Conservation (phyloP, 2,888 invertebrate species). For the Acrobasis repandana region DNA sequence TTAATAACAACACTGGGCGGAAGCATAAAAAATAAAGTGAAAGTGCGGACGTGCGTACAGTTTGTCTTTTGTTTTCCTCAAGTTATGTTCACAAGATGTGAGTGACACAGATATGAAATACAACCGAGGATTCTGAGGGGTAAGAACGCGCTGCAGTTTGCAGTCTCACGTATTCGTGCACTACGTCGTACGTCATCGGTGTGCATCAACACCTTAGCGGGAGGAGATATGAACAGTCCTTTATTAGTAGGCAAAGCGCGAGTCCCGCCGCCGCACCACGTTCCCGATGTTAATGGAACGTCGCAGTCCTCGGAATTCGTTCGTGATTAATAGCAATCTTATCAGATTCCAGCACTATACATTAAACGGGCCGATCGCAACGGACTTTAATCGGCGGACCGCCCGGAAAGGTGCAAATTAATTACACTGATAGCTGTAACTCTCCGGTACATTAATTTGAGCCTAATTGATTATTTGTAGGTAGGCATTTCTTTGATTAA, state of each 20-base stretch:
- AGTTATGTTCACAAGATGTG: constrained; percentile 11
- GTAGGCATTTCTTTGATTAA: constrained; percentile 43
- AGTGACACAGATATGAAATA: constrained; percentile 11
- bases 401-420: constrained; percentile 67
- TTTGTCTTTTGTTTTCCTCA: constrained; percentile 15
- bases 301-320: constrained; percentile 51
- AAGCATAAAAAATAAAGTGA: constrained; percentile 20
- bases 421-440: constrained; percentile 62
- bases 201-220: neutral
- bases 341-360: constrained; percentile 65
- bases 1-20: constrained; percentile 13
- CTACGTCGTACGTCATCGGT: neutral
- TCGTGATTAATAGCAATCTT: constrained; percentile 70
- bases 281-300: constrained; percentile 47
- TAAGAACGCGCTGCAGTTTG: neutral
- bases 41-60: constrained; percentile 20
- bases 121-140: neutral
- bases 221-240: constrained; percentile 10
- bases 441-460: constrained; percentile 59
- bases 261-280: constrained; percentile 7
- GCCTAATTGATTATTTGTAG: constrained; percentile 56
- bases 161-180: neutral
- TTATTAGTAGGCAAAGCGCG: constrained; percentile 23
- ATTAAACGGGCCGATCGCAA: constrained; percentile 56
- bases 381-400: constrained; percentile 55